phyloP scores from a whole-genome alignment of 2,888 invertebrate genomes.

The Epistrophella euchroma region DNA sequence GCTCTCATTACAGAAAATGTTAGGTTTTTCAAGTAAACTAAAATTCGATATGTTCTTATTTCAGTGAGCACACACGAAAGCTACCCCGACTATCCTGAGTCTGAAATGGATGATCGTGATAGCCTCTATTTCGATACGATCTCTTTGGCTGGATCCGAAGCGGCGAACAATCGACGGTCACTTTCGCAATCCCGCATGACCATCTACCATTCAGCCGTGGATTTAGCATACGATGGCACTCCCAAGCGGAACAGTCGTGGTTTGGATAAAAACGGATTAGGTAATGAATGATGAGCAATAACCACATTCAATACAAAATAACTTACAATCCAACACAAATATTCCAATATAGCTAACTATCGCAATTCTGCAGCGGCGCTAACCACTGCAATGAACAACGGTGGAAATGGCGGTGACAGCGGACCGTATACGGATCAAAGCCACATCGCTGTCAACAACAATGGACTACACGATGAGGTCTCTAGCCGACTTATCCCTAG shows the following conservation, averaged over 20 bases:
- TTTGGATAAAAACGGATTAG: conserved; percentile 77
- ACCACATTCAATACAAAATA: conserved; percentile 29
- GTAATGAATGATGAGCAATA: conserved; percentile 27
- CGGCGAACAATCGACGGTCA: conserved; percentile 83
- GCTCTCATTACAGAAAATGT: not conserved
- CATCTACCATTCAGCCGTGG: conserved; percentile 86
- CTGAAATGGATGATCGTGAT: conserved; percentile 83
- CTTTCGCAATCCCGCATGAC: conserved; percentile 86
- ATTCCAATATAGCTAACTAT: conserved; percentile 77
- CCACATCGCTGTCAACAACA: conserved; percentile 77
- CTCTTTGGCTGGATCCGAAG: conserved; percentile 83
- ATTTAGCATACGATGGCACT: conserved; percentile 83
- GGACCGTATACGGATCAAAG: conserved; percentile 78
- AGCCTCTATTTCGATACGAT: conserved; percentile 84
- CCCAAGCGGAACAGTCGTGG: conserved; percentile 79
- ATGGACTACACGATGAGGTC: conserved; percentile 84
- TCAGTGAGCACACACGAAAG: conserved; percentile 83
- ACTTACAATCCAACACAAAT: conserved; percentile 53
- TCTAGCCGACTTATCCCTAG: conserved; percentile 84
- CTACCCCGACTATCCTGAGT: conserved; percentile 82
- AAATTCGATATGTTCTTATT: conserved; percentile 57
- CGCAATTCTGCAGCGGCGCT: conserved; percentile 81
- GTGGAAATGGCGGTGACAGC: conserved; percentile 78
- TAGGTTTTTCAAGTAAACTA: not conserved
- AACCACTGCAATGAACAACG: conserved; percentile 79